Percentiles rank a stretch among this genome's conserved stretches.
phyloP scores from a whole-genome alignment of 2,113 vertebrate genomes.

The Pedetes capensis region DNA sequence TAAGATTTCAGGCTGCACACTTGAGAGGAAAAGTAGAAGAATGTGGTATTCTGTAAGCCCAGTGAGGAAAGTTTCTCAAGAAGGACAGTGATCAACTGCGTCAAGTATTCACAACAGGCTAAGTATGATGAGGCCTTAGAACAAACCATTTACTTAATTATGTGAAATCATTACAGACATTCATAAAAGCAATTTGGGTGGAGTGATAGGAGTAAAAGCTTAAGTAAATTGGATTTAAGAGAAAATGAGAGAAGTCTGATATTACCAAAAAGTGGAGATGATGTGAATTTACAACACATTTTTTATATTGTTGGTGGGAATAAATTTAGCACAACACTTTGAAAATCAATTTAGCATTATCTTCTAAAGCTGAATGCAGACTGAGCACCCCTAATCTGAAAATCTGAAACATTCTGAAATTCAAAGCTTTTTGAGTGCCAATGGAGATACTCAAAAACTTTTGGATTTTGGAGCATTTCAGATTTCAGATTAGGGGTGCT shows the following conservation, averaged over 20 bases:
- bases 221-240: background rate
- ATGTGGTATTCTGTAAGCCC: background rate
- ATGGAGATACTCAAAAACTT: background rate
- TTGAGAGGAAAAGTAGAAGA: background rate
- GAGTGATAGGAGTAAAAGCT: background rate
- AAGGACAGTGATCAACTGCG: background rate
- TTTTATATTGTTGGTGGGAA: background rate
- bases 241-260: background rate
- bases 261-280: background rate
- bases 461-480: background rate
- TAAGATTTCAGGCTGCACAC: background rate
- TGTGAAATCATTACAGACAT: background rate
- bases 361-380: background rate
- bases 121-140: too few relatives aligned
- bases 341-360: constrained; percentile 26
- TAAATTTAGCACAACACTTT: background rate
- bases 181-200: background rate
- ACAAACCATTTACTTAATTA: background rate
- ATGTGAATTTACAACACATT: background rate
- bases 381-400: too few relatives aligned
- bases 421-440: background rate
- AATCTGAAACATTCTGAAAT: background rate
- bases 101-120: background rate
- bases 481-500: too few relatives aligned
- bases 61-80: background rate